Evolutionary conservation across 2,888 invertebrate species (phyloP).

Genomic region (Rhingia rostrata): DNA sequence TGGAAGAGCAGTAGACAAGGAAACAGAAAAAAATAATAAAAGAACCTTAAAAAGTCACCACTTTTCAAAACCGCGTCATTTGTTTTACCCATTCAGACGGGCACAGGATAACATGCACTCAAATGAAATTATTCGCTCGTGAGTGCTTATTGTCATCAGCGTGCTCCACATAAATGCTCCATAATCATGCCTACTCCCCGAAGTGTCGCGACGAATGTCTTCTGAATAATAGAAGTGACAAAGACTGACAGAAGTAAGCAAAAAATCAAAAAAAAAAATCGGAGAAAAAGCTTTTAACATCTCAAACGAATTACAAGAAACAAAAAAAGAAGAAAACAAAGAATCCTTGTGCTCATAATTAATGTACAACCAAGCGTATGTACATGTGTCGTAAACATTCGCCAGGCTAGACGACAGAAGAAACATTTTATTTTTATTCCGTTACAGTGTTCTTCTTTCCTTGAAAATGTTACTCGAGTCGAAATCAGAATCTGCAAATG

Average conservation of each 20-base stretch:
- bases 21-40: not conserved
- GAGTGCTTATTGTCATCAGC: conserved; percentile 27
- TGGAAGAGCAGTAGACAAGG: no score
- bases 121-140: conserved; percentile 39
- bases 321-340: not conserved
- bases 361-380: conserved; percentile 19
- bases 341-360: conserved; percentile 36
- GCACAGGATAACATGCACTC: conserved; percentile 30
- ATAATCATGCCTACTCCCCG: not conserved
- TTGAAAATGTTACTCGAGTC: not conserved
- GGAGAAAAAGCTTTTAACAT: conserved; percentile 41
- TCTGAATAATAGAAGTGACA: conserved; percentile 38
- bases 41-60: conserved; percentile 31
- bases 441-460: not conserved
- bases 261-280: conserved; percentile 4
- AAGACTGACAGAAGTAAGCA: conserved; percentile 23
- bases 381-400: not conserved
- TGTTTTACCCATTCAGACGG: conserved; percentile 5
- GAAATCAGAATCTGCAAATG: conserved; percentile 13
- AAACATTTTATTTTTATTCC: not conserved
- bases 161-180: conserved; percentile 11
- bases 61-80: conserved; percentile 13
- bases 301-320: conserved; percentile 10
- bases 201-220: not conserved
- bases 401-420: not conserved